phyloP scores from a whole-genome alignment of 2,113 vertebrate genomes.

The Origma solitaria region DNA sequence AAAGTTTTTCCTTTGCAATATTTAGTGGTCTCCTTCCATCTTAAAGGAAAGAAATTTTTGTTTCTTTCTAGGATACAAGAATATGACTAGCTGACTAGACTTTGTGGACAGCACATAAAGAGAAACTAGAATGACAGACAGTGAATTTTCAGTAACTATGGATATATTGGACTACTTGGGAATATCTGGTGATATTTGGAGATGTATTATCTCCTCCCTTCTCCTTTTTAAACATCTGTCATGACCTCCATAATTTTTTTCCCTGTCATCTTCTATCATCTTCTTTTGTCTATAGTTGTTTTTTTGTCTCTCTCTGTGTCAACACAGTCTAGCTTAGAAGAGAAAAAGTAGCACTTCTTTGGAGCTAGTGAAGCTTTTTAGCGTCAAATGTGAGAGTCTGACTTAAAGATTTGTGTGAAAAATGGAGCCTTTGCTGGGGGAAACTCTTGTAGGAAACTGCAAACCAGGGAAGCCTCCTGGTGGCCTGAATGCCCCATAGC shows the following conservation, averaged over 20 bases:
- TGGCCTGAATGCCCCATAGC: background rate
- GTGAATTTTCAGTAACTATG: background rate
- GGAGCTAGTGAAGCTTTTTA: background rate
- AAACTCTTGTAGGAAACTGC: background rate
- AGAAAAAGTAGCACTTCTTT: background rate
- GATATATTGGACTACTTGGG: background rate
- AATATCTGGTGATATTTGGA: background rate
- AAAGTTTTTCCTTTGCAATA: background rate
- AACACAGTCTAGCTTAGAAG: background rate
- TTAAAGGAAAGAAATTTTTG: background rate
- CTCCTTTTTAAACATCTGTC: background rate
- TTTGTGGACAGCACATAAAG: background rate
- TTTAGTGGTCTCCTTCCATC: background rate
- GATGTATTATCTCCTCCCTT: background rate
- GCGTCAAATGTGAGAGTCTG: background rate
- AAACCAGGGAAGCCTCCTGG: background rate
- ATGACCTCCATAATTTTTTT: background rate
- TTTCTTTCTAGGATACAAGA: background rate
- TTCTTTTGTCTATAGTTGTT: background rate
- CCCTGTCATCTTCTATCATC: background rate
- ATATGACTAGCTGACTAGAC: background rate
- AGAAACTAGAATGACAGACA: background rate
- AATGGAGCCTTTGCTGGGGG: background rate
- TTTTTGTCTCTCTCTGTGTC: background rate
- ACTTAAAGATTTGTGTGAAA: background rate